phyloP scores from a whole-genome alignment of 2,797 vertebrate genomes.

The Myiotriccus ornatus region DNA sequence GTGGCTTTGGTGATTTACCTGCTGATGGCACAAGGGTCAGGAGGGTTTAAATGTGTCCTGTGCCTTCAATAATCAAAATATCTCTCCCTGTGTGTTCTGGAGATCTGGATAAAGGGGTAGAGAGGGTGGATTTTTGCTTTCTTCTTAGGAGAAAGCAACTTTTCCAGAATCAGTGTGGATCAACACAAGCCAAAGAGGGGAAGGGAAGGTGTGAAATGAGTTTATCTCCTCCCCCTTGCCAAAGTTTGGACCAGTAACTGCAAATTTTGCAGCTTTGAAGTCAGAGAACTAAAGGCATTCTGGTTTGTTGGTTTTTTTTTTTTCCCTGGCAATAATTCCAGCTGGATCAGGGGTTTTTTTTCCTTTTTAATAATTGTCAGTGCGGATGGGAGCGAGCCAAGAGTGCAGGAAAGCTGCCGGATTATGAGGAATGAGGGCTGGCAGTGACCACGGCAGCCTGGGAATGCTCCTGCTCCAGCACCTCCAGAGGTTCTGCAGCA shows the following conservation, averaged over 20 bases:
- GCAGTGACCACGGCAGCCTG: fast-evolving
- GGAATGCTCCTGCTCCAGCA: background rate
- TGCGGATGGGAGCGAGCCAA: fast-evolving
- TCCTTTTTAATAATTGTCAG: background rate
- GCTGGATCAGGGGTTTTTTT: background rate
- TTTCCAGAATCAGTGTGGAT: background rate
- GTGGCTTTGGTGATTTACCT: background rate
- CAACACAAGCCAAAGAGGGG: no score
- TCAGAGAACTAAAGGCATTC: no score
- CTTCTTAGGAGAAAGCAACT: background rate
- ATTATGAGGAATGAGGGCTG: background rate
- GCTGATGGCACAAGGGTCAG: background rate
- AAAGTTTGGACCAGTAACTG: no score
- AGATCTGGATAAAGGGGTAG: background rate
- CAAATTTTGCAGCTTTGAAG: no score
- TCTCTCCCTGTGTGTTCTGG: background rate
- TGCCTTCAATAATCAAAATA: background rate
- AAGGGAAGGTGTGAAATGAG: no score
- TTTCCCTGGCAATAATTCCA: background rate
- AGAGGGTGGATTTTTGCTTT: background rate
- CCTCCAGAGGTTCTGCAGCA: fast-evolving
- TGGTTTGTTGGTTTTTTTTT: no score
- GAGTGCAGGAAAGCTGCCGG: background rate
- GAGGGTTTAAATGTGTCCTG: background rate
- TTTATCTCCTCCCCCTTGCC: no score